These are phyloP conservation scores for Clavelina lepadiformis DNA, from an alignment of 23 tunicate species.

Conservation along the genomic window DNA sequence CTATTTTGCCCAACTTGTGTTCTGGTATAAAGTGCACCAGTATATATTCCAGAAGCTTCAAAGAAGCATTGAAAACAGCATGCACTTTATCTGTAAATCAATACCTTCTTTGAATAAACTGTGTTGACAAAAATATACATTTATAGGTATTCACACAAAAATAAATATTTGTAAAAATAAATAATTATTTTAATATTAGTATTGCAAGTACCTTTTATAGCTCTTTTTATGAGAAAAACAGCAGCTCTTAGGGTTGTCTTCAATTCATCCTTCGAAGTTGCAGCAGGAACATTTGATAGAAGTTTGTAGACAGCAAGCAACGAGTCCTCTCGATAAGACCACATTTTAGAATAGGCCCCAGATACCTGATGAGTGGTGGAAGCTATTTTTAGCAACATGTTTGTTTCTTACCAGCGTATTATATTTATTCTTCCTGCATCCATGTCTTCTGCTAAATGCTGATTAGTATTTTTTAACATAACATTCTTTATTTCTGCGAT, in stretches of 20 bases:
- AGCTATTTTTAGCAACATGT: too few relatives aligned
- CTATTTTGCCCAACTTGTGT: conserved; percentile 74
- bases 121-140: too few relatives aligned
- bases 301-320: conserved; percentile 65
- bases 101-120: not conserved
- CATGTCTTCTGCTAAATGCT: too few relatives aligned
- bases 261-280: conserved; percentile 63
- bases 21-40: conserved; percentile 72
- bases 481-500: too few relatives aligned
- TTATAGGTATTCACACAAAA: too few relatives aligned
- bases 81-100: conserved; percentile 64
- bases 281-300: conserved; percentile 54
- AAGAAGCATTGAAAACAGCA: conserved; percentile 68
- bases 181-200: too few relatives aligned
- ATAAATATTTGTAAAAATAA: too few relatives aligned
- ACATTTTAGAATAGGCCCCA: conserved; percentile 82
- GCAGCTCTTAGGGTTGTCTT: conserved; percentile 64
- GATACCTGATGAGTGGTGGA: conserved; percentile 42
- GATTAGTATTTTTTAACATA: too few relatives aligned
- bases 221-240: conserved; percentile 52
- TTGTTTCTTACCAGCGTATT: too few relatives aligned
- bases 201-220: conserved; percentile 72
- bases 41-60: conserved; percentile 53
- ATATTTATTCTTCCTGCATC: too few relatives aligned
- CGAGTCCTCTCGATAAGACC: conserved; percentile 82